These are phyloP conservation scores for Plagodis pulveraria DNA, from an alignment of 2,888 invertebrate species.

Conservation along the genomic window DNA sequence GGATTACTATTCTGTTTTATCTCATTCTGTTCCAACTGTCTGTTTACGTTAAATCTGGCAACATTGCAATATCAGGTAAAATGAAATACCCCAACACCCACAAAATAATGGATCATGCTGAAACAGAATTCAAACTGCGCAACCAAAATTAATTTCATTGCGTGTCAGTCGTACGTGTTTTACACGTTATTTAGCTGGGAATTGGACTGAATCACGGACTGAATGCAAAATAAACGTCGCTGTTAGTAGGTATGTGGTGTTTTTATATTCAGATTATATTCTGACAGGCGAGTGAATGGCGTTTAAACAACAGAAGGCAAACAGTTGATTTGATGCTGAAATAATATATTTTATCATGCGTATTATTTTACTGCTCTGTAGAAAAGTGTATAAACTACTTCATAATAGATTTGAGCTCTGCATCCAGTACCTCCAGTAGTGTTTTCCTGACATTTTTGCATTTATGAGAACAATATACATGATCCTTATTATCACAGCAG, in stretches of 20 bases:
- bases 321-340: too few species aligned
- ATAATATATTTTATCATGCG: too few species aligned
- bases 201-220: constrained; percentile 5
- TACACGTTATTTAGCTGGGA: constrained; percentile 3
- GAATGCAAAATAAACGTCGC: not conserved
- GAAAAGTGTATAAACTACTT: too few species aligned
- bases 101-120: constrained; percentile 6
- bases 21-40: not conserved
- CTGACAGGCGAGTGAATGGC: not conserved
- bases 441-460: too few species aligned
- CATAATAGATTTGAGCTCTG: too few species aligned
- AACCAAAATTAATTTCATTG: constrained; percentile 7
- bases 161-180: constrained; percentile 5
- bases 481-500: too few species aligned
- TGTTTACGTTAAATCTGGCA: not conserved
- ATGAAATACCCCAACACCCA: not conserved
- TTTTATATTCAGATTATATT: constrained; percentile 6
- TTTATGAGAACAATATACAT: too few species aligned
- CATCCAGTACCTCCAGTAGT: too few species aligned
- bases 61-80: constrained; percentile 10
- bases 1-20: too few species aligned
- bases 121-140: constrained; percentile 3
- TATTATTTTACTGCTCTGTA: too few species aligned
- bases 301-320: not conserved
- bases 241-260: not conserved